Percentiles rank a stretch among this genome's conserved stretches.
Evolutionary conservation across 2,797 vertebrate genomes (phyloP).

Genomic region (Oryzias sinensis): DNA sequence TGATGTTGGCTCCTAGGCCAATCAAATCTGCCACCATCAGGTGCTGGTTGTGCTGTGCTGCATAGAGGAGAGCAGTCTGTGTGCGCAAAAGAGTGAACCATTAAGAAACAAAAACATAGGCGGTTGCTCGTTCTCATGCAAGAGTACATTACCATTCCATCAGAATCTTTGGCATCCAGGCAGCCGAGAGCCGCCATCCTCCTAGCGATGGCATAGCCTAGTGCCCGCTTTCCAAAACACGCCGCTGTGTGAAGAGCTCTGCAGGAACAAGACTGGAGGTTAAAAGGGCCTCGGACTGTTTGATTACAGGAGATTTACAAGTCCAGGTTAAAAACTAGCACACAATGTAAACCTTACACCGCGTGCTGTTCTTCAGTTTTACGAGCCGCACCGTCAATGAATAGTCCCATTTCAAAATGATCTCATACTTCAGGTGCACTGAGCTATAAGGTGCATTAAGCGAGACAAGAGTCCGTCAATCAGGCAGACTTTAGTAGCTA

Average conservation of each 20-base stretch:
- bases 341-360: too few species aligned
- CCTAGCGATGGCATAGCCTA: constrained; percentile 76
- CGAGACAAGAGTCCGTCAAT: too few species aligned
- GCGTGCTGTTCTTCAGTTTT: too few species aligned
- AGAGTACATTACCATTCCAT: constrained; percentile 75
- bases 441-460: too few species aligned
- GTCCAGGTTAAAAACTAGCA: too few species aligned
- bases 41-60: constrained; percentile 85
- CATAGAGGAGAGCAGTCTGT: constrained; percentile 84
- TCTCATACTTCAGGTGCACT: too few species aligned
- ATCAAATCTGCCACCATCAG: constrained; percentile 84
- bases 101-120: not conserved
- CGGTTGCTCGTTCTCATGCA: not conserved
- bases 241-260: constrained; percentile 81
- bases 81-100: not conserved
- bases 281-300: not conserved
- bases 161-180: constrained; percentile 77
- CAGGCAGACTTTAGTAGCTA: too few species aligned
- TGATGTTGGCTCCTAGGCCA: constrained; percentile 77
- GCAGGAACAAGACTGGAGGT: constrained; percentile 10
- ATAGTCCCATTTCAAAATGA: too few species aligned
- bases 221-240: constrained; percentile 78
- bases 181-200: constrained; percentile 75
- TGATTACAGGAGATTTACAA: too few species aligned
- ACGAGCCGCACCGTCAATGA: too few species aligned